Evolutionary conservation across 2,113 vertebrate species (phyloP).

Genomic region (Proteles cristata): DNA sequence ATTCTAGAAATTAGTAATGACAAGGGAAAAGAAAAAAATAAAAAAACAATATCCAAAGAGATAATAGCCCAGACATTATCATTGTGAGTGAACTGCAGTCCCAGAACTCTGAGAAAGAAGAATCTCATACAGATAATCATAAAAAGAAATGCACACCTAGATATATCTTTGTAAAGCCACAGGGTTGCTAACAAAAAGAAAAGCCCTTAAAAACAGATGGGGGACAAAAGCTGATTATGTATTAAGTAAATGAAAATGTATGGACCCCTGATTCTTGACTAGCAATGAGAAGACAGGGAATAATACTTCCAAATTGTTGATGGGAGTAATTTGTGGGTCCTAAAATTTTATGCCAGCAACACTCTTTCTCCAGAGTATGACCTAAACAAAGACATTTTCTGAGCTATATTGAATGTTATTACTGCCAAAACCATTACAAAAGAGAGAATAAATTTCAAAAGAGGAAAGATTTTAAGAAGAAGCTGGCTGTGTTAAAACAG

Average conservation of each 20-base stretch:
- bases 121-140: neutral
- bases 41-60: neutral
- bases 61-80: neutral
- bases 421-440: neutral
- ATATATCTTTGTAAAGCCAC: neutral
- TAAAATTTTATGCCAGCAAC: neutral
- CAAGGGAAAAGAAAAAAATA: neutral
- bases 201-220: neutral
- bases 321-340: neutral
- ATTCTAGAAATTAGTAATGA: neutral
- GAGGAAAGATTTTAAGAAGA: neutral
- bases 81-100: neutral
- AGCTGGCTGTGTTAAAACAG: neutral
- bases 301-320: neutral
- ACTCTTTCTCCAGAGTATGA: neutral
- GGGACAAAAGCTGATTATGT: neutral
- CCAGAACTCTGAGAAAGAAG: neutral
- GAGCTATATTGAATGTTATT: neutral
- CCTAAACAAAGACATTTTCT: neutral
- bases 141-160: neutral
- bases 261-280: neutral
- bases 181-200: neutral
- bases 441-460: neutral
- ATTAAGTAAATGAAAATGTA: neutral
- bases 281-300: neutral